Evolutionary conservation across 2,113 vertebrate genomes (phyloP).

Genomic region (Toxotes jaculatrix): DNA sequence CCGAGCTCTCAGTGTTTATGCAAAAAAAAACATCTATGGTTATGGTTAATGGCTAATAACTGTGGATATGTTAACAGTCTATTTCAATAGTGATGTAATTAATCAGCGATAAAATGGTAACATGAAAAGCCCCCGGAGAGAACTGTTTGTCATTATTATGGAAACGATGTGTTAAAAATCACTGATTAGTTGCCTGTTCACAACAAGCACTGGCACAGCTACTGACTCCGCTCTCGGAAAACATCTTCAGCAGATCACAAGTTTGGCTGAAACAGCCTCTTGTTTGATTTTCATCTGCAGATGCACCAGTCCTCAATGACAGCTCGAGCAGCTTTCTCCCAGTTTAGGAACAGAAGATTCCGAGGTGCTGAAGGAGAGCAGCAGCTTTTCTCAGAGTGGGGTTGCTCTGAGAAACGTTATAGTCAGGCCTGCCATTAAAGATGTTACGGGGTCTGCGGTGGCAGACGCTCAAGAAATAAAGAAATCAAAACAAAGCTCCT

Average conservation of each 20-base stretch:
- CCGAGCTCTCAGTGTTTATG: background rate
- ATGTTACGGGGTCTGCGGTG: background rate
- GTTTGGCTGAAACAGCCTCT: background rate
- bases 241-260: background rate
- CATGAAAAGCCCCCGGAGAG: background rate
- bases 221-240: background rate
- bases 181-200: slow-evolving; percentile 6
- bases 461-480: no score
- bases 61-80: slow-evolving; percentile 18
- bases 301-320: background rate
- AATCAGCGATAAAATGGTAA: slow-evolving; percentile 25
- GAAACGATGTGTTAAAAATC: background rate
- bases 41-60: slow-evolving; percentile 2
- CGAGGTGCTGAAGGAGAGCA: background rate
- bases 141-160: slow-evolving; percentile 19
- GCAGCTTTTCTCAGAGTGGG: background rate
- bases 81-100: background rate
- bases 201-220: background rate
- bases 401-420: background rate
- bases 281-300: slow-evolving; percentile 15
- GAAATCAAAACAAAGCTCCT: background rate
- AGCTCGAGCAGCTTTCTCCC: background rate
- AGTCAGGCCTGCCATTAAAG: background rate
- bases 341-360: background rate
- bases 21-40: background rate